Evolutionary conservation across 2,113 vertebrate species (phyloP).

Genomic region (Labeo rohita): DNA sequence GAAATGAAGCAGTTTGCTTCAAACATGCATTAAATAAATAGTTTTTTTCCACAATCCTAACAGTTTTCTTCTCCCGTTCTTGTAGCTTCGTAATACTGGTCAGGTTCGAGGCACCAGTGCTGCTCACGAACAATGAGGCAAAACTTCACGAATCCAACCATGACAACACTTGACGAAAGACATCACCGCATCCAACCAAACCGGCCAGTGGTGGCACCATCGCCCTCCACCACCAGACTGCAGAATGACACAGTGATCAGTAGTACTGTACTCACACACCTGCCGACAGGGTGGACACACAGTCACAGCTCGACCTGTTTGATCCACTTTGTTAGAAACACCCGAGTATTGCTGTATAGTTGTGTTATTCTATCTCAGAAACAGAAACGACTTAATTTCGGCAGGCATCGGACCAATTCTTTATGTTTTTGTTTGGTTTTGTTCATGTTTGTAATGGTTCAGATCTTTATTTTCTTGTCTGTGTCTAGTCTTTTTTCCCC

Average conservation of each 20-base stretch:
- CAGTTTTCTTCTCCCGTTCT: slow-evolving; percentile 24
- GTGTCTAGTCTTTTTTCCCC: background rate
- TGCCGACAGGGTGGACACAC: slow-evolving; percentile 50
- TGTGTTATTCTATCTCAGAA: slow-evolving; percentile 67
- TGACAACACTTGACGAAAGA: slow-evolving; percentile 1
- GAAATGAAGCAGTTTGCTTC: background rate
- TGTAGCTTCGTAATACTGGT: slow-evolving; percentile 92
- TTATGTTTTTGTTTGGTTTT: slow-evolving; percentile 56
- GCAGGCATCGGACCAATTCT: slow-evolving; percentile 80
- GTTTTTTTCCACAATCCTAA: background rate
- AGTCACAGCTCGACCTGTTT: background rate
- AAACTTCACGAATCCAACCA: slow-evolving; percentile 41
- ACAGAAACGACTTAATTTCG: slow-evolving; percentile 60
- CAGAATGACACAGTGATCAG: slow-evolving; percentile 30
- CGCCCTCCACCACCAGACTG: slow-evolving; percentile 32
- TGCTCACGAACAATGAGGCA: slow-evolving; percentile 89
- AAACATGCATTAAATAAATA: background rate
- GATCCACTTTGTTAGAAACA: slow-evolving; percentile 12
- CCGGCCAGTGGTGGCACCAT: slow-evolving; percentile 16
- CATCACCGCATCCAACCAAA: background rate
- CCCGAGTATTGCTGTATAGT: slow-evolving; percentile 54
- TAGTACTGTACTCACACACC: slow-evolving; percentile 65
- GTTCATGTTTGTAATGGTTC: slow-evolving; percentile 32
- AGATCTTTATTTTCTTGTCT: slow-evolving; percentile 46
- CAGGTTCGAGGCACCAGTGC: slow-evolving; percentile 96